Evolutionary conservation across 2,113 vertebrate species (phyloP), one percentile per base, ranked within the genome.

Genomic region (Aphyosemion australe): DNA sequence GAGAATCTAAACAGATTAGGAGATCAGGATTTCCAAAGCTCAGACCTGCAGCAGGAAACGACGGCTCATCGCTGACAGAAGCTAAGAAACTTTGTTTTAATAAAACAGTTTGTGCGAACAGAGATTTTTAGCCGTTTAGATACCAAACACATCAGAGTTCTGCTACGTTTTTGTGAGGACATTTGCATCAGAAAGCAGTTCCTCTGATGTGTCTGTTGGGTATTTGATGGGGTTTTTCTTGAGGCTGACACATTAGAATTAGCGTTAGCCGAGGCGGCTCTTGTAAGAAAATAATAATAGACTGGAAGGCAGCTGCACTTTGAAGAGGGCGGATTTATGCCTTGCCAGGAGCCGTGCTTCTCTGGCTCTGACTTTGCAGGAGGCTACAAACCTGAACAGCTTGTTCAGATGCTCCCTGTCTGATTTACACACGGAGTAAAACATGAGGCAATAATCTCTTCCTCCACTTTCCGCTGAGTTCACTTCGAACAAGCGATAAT

Each of bases 231-330:
- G 21, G 41, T 49, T 34, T 37, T 37, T 34, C 46, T 9, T 49
- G 8, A 21, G 19, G 31, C 18, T 62, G 46, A 50, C 31, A 48
- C 15, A 37, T 32, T 49, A 49, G 26, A 19, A 15, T 37, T 39
- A 61, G 46, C 20, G 46, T 20, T 6, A 39, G 60, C 47, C 6
- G 47, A 62, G 32, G 7, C 13, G 8, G 32, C 34, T 49, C 6
- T 32, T 61, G 26, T 32, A 34, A 32, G 58, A 61, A 48, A 49
- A 37, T 61, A 61, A 56, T 41, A 41, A 50, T 18, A n/a, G 15
- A 61, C 18, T 59, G 41, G 32, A 19, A 34, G 12, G 31, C 31
- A 48, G 59, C 47, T 34, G 47, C 31, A 11, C n/a, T 39, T 19
- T 49, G 7, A 19, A 61, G 12, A 37, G 47, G 46, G 46, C 34